These are phyloP conservation scores for Drosophila insularis DNA, from an alignment of 1,140 invertebrate genomes.

Conservation along the genomic window DNA sequence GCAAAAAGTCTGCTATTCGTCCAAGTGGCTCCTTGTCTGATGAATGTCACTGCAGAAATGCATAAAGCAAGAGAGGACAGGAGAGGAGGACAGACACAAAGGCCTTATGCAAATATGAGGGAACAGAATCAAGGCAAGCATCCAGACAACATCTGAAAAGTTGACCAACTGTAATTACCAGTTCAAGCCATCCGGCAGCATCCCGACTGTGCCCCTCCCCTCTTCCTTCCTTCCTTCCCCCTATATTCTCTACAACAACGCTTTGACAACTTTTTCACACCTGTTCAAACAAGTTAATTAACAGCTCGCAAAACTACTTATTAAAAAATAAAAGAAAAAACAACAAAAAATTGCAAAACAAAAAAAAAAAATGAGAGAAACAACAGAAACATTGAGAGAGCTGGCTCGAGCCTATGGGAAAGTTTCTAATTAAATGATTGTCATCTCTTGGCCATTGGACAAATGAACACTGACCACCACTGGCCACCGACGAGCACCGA, in stretches of 20 bases:
- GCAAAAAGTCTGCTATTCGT: constrained; percentile 47
- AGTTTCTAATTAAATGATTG: constrained; percentile 83
- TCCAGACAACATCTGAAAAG: constrained; percentile 62
- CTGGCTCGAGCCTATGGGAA: constrained; percentile 78
- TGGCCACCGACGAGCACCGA: constrained; percentile 38
- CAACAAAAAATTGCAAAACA: constrained; percentile 27
- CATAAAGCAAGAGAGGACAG: constrained; percentile 20
- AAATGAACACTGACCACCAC: constrained; percentile 57
- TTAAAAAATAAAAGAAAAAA: constrained; percentile 39
- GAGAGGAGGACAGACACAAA: too few relatives aligned
- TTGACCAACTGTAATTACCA: constrained; percentile 80
- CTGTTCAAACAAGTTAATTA: constrained; percentile 81
- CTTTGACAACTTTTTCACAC: constrained; percentile 78
- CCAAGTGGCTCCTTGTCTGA: constrained; percentile 48
- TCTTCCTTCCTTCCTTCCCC: background rate
- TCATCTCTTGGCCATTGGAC: constrained; percentile 71
- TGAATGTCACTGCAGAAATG: constrained; percentile 68
- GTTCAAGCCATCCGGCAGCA: constrained; percentile 11
- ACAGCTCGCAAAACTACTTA: constrained; percentile 78
- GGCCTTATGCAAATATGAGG: constrained; percentile 71
- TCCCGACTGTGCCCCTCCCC: background rate
- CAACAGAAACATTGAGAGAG: constrained; percentile 31
- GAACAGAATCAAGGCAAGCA: constrained; percentile 40
- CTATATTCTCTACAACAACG: background rate
- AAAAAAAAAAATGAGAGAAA: constrained; percentile 29